A percentile compares a stretch with the other conserved stretches of the same genome.
phyloP scores from a whole-genome alignment of 2,797 vertebrate genomes.

The Natrix natrix region DNA sequence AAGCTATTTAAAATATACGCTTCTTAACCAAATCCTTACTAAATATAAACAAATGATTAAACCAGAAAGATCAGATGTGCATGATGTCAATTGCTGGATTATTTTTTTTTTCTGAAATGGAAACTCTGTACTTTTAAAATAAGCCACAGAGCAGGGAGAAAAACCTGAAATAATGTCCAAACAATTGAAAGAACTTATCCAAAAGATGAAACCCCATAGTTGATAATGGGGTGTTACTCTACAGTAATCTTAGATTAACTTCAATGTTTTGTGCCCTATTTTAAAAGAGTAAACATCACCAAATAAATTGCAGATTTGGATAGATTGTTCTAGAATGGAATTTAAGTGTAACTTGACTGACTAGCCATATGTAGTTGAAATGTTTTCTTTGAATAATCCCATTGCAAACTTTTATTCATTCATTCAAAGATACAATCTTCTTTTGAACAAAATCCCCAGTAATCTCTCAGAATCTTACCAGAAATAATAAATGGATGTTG shows the following conservation, averaged over 20 bases:
- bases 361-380: neutral
- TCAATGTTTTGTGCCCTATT: conserved; percentile 13
- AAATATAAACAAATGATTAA: conserved; percentile 69
- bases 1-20: conserved; percentile 61
- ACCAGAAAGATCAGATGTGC: conserved; percentile 65
- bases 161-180: neutral
- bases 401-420: neutral
- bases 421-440: neutral
- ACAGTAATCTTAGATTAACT: neutral
- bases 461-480: neutral
- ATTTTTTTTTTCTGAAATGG: conserved; percentile 37
- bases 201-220: conserved; percentile 20
- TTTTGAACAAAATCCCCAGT: neutral
- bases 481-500: neutral
- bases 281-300: conserved; percentile 30
- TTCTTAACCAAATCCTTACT: conserved; percentile 56
- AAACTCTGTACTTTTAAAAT: conserved; percentile 67
- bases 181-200: conserved; percentile 28
- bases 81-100: conserved; percentile 60
- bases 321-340: conserved; percentile 51
- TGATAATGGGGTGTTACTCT: neutral
- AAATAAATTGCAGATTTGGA: conserved; percentile 25
- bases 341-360: neutral
- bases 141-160: conserved; percentile 54
- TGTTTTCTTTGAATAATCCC: neutral